These are phyloP conservation scores for Empidonax traillii DNA, from an alignment of 2,113 vertebrate species.

Conservation along the genomic window DNA sequence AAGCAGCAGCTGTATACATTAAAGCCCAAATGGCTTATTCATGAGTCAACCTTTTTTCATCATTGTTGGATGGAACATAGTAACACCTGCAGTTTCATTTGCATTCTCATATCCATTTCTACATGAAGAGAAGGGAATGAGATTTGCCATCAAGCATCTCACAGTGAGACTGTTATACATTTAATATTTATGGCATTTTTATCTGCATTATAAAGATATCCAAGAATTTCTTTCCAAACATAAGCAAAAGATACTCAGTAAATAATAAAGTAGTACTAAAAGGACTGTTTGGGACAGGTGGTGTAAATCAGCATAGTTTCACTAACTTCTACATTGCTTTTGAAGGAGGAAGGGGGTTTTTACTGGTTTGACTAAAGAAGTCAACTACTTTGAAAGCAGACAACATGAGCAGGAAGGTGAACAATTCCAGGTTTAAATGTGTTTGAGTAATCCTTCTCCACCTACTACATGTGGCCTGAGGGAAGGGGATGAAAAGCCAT, in stretches of 20 bases:
- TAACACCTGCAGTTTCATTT: conserved; percentile 32
- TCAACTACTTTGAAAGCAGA: background rate
- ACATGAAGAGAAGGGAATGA: background rate
- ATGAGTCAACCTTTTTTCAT: background rate
- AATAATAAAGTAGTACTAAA: background rate
- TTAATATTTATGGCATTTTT: conserved; percentile 1
- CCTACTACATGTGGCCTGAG: conserved; percentile 15
- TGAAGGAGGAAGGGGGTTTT: background rate
- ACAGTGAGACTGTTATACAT: background rate
- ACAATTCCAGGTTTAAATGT: background rate
- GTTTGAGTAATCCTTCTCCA: background rate
- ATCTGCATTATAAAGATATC: conserved; percentile 7
- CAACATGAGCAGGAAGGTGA: background rate
- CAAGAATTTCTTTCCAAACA: background rate
- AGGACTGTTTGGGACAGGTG: background rate
- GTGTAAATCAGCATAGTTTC: background rate
- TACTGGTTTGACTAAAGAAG: background rate
- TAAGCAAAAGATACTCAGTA: background rate
- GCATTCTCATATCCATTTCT: conserved; percentile 11
- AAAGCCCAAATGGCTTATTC: background rate
- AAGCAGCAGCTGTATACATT: background rate
- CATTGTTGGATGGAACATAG: background rate
- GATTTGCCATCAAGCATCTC: background rate
- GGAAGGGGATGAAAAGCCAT: conserved; percentile 37
- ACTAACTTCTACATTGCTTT: background rate